Evolutionary conservation across 2,113 vertebrate species (phyloP), one percentile per base, ranked within the genome.

Genomic region (Pardalotus punctatus): DNA sequence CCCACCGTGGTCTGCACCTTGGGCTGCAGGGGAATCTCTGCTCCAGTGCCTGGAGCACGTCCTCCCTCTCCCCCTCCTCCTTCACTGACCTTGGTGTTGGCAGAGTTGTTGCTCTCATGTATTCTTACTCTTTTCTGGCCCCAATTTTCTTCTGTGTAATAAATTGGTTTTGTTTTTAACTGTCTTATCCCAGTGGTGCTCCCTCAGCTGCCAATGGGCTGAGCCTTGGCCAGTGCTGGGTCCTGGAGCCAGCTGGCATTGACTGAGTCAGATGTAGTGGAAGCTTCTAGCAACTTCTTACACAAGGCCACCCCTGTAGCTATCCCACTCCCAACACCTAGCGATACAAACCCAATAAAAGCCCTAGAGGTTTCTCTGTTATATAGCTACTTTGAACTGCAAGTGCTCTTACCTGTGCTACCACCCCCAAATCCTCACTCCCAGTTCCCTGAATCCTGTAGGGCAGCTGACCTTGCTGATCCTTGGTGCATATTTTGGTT

Each of bases 381-480:
- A 29, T 33, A 31, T 25, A 35, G 65, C 45, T 13, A 29, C 23
- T 78, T 87, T 65, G 54, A 73, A 31, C n/a, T 58, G 38, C 48
- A 65, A 23, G 12, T 35, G 31, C 38, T 65, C 53, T 53, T 61
- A 65, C 11, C 33, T 54, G 24, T 65, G 33, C 38, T 79, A 25
- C 48, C 12, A 58, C 4, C 5, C 23, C 15, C 22, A 79, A 18
- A 4, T 61, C 22, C 19, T 70, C 38, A 24, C 6, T 60, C 40
- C 27, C 43, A 58, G 12, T 8, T 20, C 6, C 11, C 19, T 48
- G 9, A 65, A 29, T 58, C 33, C 40, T 31, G 48, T 9, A 14
- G 10, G 13, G 36, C 25, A 81, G 40, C 57, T 18, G 5, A 29
- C 14, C 6, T 35, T 0, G 0, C 12, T 47, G 29, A 13, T 61